Evolutionary conservation across 2,113 vertebrate genomes (phyloP).

Genomic region (Phycodurus eques): DNA sequence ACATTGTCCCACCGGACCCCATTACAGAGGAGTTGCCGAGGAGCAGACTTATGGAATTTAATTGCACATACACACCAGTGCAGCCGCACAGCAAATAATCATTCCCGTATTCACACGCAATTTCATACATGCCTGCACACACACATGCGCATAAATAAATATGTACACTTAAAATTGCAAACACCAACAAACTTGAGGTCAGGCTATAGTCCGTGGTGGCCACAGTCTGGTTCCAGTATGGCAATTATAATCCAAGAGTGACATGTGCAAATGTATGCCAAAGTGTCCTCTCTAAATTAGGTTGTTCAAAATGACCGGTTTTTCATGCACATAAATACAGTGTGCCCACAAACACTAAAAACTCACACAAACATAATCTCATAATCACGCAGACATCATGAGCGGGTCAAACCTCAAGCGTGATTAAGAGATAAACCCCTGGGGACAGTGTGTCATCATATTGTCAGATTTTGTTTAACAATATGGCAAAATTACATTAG

Average conservation of each 20-base stretch:
- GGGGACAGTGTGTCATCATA: conserved; percentile 72
- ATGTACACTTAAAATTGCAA: conserved; percentile 43
- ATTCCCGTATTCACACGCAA: conserved; percentile 41
- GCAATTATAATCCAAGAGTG: conserved; percentile 68
- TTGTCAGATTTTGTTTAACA: conserved; percentile 76
- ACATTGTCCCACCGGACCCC: conserved; percentile 69
- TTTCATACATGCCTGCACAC: conserved; percentile 30
- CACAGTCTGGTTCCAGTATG: conserved; percentile 51
- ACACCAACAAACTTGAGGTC: conserved; percentile 59
- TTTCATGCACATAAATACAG: conserved; percentile 56
- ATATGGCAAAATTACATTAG: conserved; percentile 75
- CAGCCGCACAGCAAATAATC: conserved; percentile 48
- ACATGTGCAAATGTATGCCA: conserved; percentile 67
- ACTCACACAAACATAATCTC: conserved; percentile 40
- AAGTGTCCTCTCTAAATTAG: conserved; percentile 61
- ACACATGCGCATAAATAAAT: conserved; percentile 47
- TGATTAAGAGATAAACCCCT: conserved; percentile 67
- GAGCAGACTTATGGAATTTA: conserved; percentile 47
- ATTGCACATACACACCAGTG: conserved; percentile 41
- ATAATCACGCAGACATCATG: conserved; percentile 37
- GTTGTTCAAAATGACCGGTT: conserved; percentile 63
- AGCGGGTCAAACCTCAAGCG: conserved; percentile 57
- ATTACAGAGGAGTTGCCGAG: conserved; percentile 67
- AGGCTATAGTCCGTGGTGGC: conserved; percentile 59
- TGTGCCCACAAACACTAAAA: conserved; percentile 26